Evolutionary conservation across 2,113 vertebrate genomes (phyloP), one percentile per base, ranked within the genome.

Genomic region (Onychorhynchus coronatus): DNA sequence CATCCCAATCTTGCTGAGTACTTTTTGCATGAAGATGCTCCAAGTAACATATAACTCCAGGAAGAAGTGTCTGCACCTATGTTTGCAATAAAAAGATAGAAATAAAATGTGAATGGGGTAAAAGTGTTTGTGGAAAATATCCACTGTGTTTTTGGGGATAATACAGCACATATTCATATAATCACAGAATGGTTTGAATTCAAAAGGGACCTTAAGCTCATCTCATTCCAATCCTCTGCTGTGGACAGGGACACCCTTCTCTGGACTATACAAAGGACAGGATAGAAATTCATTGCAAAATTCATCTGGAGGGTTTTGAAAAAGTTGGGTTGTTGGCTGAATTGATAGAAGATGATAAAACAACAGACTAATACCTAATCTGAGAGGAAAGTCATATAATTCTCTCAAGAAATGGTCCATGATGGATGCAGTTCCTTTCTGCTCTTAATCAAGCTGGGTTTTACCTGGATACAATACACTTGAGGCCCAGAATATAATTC

Each of bases 121-220:
- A 28, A 35, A 72, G 11, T 44, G 6, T 24, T 44, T 63, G 7
- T 24, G 27, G 35, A 19, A 88, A 46, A 62, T 18, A 14, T 1
- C 5, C 8, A 4, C 49, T 8, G 0, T 72, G 0, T 28, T 67
- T 70, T 70, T 4, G 9, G 13, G 42, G 20, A 1, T 44, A 63
- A 24, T 42, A 30, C 6, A 33, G 8, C 2, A 0, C 2, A 2
- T 17, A 30, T 18, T 47, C 2, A 0, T 41, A 27, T 5, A 62
- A 9, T 41, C 9, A 35, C 6, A 11, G 6, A 70, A 27, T 19
- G 2, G 9, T 76, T 76, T 55, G 55, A 25, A 16, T 62, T 76
- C 9, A 62, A 76, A 70, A 11, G 14, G 14, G 17, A 70, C 25
- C 8, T 83, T 42, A 35, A 63, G 12, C 61, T 55, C 46, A 13